These are phyloP conservation scores for Dryomyza anilis DNA, from an alignment of 2,888 invertebrate species.

Conservation along the genomic window DNA sequence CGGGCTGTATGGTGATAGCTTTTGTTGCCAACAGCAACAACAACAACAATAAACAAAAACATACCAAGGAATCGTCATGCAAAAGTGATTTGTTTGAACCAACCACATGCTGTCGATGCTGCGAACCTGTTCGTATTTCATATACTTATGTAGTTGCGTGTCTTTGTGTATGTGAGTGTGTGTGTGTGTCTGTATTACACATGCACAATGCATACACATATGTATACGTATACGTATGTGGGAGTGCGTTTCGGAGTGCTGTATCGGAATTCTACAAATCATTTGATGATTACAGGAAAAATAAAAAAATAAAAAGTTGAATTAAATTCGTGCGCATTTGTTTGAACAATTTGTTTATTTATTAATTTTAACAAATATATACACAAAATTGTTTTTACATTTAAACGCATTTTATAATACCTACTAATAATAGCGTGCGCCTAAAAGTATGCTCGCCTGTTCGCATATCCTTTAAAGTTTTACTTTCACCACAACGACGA, in stretches of 20 bases:
- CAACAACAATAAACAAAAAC: slow-evolving; percentile 24
- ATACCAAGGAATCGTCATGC: slow-evolving; percentile 5
- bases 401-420: too few relatives aligned
- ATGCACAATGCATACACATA: background rate
- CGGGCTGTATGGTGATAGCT: too few relatives aligned
- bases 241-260: too few relatives aligned
- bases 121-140: slow-evolving; percentile 57
- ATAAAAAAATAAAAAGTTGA: too few relatives aligned
- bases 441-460: slow-evolving; percentile 48
- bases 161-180: slow-evolving; percentile 34
- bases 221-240: background rate
- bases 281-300: too few relatives aligned
- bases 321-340: background rate
- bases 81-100: background rate
- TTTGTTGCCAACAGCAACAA: slow-evolving; percentile 18
- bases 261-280: too few relatives aligned
- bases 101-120: slow-evolving; percentile 42
- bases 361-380: background rate
- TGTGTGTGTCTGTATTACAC: background rate
- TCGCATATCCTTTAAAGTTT: slow-evolving; percentile 56
- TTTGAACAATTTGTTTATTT: background rate
- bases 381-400: background rate
- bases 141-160: slow-evolving; percentile 57
- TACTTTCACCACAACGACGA: slow-evolving; percentile 48
- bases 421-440: too few relatives aligned